Base-by-base conservation (phyloP, 2,888 invertebrate genomes). In the Dusona sp. region DNA sequence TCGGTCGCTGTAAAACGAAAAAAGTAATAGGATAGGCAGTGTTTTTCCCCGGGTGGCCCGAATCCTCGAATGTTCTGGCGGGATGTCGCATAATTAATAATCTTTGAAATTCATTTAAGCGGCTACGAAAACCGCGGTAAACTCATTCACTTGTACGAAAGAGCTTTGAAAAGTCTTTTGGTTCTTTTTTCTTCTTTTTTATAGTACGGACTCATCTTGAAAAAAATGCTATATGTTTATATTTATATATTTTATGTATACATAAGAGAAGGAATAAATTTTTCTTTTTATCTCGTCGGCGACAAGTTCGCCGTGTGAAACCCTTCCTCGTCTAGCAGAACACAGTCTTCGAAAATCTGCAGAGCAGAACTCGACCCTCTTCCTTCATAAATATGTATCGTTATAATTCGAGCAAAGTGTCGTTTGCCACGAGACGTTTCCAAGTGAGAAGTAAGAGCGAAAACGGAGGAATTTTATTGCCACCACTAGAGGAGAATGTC, bases 351-450 rank as follows among this genome's bases (percentile, higher is more conserved):
- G 79, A 16, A 25, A 61, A 61, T 4, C 57, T 29, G 25, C 57
- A 6, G 57, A 61, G 29, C 13, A 22, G 13, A 42, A 11, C 22
- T 22, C 42, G 22, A 38, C 42, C 13, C 19, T 13, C n/a, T 42
- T 42, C 16, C 42, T 80, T 81, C 84, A 85, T 85, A 81, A 85
- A 85, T 85, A 85, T 85, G 78, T 81, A 85, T 81, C 29, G 73
- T 54, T 85, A 72, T 85, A 81, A 85, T 85, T 78, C 67, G 85
- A 78, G 85, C 77, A 25, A 78, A 81, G 81, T 81, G 73, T 77
- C 67, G 68, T 72, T 45, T 54, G 36, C 25, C 48, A 33, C 72
- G 70, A 25, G 42, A 72, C 19, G 33, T 29, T 72, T 65, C 61
- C 33, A 65, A 51, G 51, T 19, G 72, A 51, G 9, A 54, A 73